A percentile compares a stretch with the other conserved stretches of the same genome.
phyloP scores from a whole-genome alignment of 2,113 vertebrate species.

The Nematolebias whitei region DNA sequence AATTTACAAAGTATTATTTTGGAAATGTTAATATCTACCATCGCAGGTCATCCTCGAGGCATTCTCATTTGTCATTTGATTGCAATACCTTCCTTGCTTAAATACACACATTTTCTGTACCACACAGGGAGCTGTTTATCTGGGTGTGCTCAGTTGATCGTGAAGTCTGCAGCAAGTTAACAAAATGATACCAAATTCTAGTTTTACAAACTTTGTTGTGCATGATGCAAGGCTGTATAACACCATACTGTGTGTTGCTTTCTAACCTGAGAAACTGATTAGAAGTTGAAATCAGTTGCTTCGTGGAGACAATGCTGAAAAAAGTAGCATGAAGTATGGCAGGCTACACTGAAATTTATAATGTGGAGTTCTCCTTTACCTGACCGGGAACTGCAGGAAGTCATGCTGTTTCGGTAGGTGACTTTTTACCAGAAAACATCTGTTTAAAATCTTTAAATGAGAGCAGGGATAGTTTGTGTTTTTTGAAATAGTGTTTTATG shows the following conservation, averaged over 20 bases:
- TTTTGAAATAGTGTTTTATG: too few relatives aligned
- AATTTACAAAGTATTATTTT: constrained; percentile 7
- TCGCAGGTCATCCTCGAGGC: constrained; percentile 22
- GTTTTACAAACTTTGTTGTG: neutral
- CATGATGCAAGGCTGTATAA: neutral
- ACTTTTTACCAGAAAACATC: neutral
- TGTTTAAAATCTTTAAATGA: neutral
- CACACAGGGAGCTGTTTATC: constrained; percentile 11
- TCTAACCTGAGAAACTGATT: neutral
- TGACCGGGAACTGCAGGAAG: neutral
- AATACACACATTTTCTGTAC: constrained; percentile 7
- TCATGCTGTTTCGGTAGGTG: neutral
- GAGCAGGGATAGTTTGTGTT: neutral
- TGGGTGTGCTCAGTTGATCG: constrained; percentile 5
- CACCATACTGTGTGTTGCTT: neutral
- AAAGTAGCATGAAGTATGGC: neutral
- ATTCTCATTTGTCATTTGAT: constrained; percentile 39
- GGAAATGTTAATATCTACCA: constrained; percentile 4
- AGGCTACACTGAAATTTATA: neutral
- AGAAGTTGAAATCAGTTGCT: neutral
- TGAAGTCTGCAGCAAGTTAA: constrained; percentile 16
- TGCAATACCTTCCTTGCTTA: constrained; percentile 24
- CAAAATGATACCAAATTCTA: constrained; percentile 1
- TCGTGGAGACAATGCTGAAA: neutral
- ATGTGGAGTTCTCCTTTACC: neutral